Evolutionary conservation across 2,113 vertebrate genomes (phyloP).

Genomic region (Cryptomyrus ogoouensis): DNA sequence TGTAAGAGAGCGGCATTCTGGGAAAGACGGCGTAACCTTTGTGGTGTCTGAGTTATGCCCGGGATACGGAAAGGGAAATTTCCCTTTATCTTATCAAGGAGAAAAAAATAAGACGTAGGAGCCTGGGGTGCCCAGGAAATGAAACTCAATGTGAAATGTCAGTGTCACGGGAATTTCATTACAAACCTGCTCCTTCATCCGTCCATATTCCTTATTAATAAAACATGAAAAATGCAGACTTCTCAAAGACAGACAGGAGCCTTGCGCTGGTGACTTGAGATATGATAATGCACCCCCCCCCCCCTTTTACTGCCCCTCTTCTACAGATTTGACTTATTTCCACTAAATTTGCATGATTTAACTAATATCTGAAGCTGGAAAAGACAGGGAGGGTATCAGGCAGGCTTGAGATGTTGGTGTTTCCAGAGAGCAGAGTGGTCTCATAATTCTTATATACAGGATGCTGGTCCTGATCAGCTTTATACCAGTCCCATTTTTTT

Average conservation of each 20-base stretch:
- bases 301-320: background rate
- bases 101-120: background rate
- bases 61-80: background rate
- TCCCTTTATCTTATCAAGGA: background rate
- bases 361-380: background rate
- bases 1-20: background rate
- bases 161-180: slow-evolving; percentile 17
- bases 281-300: background rate
- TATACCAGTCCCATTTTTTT: background rate
- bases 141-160: slow-evolving; percentile 11
- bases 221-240: slow-evolving; percentile 23
- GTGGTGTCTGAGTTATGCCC: background rate
- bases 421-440: background rate
- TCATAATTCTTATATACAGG: background rate
- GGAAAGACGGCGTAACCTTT: background rate
- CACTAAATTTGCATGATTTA: background rate
- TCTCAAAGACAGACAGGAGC: background rate
- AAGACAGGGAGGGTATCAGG: background rate
- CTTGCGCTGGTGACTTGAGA: background rate
- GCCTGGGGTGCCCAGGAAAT: background rate
- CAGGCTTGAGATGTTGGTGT: background rate
- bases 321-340: background rate
- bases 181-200: slow-evolving; percentile 12
- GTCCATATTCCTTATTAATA: slow-evolving; percentile 25
- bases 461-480: background rate